phyloP scores from a whole-genome alignment of 2,113 vertebrate genomes.

The Cacatua alba region DNA sequence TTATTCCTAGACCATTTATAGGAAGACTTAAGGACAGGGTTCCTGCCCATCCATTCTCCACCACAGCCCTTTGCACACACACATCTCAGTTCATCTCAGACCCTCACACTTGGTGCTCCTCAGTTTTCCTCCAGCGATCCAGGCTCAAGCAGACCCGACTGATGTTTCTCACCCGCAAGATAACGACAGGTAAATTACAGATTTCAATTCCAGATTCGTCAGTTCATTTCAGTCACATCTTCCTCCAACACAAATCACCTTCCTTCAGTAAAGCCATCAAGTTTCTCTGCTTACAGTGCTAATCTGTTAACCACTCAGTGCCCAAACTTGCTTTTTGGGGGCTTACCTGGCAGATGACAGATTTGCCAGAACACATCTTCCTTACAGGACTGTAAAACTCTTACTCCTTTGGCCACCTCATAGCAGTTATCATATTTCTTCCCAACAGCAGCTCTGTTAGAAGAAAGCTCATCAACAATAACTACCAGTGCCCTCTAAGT shows the following conservation, averaged over 20 bases:
- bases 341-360: not conserved
- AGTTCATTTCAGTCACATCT: not conserved
- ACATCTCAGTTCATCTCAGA: not conserved
- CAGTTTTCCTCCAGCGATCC: not conserved
- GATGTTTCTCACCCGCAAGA: rapidly evolving
- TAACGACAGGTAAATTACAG: not conserved
- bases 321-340: not conserved
- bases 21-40: not conserved
- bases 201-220: not conserved
- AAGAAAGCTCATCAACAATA: not conserved
- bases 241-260: rapidly evolving
- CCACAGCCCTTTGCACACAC: not conserved
- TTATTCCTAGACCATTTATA: not conserved
- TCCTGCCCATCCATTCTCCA: not conserved
- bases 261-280: not conserved
- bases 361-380: not conserved
- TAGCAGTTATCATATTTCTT: not conserved
- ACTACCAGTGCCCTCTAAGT: not conserved
- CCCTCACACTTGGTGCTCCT: not conserved
- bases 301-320: rapidly evolving
- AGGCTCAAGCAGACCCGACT: not conserved
- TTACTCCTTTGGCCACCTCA: not conserved
- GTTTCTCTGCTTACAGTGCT: not conserved
- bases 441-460: not conserved
- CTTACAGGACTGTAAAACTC: not conserved